Evolutionary conservation across 2,888 invertebrate genomes (phyloP).

Genomic region (Apotomis betuletana): DNA sequence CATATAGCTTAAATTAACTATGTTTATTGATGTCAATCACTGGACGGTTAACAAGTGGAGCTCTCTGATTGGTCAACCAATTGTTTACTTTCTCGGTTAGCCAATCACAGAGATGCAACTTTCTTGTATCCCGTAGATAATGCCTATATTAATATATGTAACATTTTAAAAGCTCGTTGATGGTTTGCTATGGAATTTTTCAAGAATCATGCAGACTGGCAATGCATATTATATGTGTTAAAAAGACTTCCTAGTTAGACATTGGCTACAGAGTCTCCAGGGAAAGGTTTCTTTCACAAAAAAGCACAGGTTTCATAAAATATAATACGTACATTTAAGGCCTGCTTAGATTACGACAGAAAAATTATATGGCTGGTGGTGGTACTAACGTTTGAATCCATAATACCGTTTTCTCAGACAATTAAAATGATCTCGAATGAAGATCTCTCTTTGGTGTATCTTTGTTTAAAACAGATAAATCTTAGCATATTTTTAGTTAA

Average conservation of each 20-base stretch:
- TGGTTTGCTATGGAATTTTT: constrained; percentile 17
- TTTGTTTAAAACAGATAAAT: not conserved
- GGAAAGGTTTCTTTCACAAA: constrained; percentile 38
- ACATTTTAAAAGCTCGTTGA: constrained; percentile 27
- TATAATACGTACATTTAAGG: constrained; percentile 36
- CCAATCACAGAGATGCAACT: constrained; percentile 29
- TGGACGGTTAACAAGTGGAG: constrained; percentile 22
- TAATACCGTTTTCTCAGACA: not conserved
- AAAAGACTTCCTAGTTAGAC: constrained; percentile 33
- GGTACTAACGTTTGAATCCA: not conserved
- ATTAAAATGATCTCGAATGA: not conserved
- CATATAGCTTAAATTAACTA: constrained; percentile 49
- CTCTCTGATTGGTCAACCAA: constrained; percentile 32
- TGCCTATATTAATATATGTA: constrained; percentile 33
- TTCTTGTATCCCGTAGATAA: constrained; percentile 28
- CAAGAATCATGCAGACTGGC: constrained; percentile 35
- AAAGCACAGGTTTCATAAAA: constrained; percentile 41
- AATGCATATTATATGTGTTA: constrained; percentile 35
- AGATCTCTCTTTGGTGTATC: not conserved
- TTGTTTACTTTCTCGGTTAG: constrained; percentile 9
- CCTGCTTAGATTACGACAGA: constrained; percentile 29
- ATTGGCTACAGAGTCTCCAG: constrained; percentile 36
- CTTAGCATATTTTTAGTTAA: not conserved
- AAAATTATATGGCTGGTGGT: not conserved
- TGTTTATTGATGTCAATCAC: constrained; percentile 14